Conservation (phyloP, 92 coral and sea anemone species). For the Plumapathes pennacea region DNA sequence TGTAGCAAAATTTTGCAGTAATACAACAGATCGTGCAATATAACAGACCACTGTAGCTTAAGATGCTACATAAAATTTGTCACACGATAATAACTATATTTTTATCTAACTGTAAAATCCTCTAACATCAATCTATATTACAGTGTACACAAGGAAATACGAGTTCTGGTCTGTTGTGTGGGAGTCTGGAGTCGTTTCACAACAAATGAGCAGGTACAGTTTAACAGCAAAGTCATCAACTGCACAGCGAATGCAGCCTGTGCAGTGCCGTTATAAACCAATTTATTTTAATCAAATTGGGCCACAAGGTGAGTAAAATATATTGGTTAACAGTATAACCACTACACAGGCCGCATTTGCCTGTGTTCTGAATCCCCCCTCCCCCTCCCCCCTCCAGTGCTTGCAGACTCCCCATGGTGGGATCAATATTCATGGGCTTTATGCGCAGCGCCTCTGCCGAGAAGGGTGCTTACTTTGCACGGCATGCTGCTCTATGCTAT, state of each 20-base stretch:
- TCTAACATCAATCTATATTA: constrained; percentile 4
- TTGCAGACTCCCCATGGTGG: no score
- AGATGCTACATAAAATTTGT: no score
- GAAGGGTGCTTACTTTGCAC: not conserved
- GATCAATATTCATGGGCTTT: not conserved
- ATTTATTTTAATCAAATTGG: no score
- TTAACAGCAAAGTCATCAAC: not conserved
- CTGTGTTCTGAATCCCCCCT: no score
- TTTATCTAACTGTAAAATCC: no score
- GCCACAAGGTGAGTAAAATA: not conserved
- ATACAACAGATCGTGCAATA: no score
- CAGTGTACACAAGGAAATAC: constrained; percentile 88
- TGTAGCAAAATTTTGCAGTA: no score
- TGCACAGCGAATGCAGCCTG: not conserved
- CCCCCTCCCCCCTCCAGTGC: no score
- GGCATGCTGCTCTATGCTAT: not conserved
- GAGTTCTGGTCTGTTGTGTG: constrained; percentile 77
- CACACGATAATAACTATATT: no score
- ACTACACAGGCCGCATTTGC: no score
- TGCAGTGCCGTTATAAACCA: not conserved
- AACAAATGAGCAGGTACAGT: constrained; percentile 89
- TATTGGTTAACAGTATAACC: no score
- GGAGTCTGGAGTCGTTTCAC: constrained; percentile 90
- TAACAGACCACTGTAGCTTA: no score
- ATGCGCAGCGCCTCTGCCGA: not conserved